Percentiles rank a stretch among this genome's conserved stretches.
phyloP scores from a whole-genome alignment of 2,113 vertebrate genomes.

The Sporophila hypoxantha region DNA sequence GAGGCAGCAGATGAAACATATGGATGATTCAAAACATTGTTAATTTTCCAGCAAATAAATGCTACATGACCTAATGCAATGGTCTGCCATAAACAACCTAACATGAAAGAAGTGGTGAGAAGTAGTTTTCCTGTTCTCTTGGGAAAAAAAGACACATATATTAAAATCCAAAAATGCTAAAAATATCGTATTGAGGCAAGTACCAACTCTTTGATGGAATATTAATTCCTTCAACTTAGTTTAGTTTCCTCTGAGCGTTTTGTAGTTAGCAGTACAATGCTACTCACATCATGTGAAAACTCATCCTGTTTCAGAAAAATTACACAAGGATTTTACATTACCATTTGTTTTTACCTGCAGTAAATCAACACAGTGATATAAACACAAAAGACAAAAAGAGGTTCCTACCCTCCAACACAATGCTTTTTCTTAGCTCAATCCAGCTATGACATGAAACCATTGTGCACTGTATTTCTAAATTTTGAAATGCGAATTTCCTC shows the following conservation, averaged over 20 bases:
- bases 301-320: slow-evolving; percentile 28
- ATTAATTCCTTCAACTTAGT: not conserved
- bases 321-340: not conserved
- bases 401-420: not conserved
- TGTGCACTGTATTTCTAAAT: not conserved
- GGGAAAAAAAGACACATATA: not conserved
- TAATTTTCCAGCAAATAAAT: not conserved
- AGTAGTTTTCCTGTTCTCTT: slow-evolving; percentile 19
- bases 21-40: not conserved
- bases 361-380: slow-evolving; percentile 14
- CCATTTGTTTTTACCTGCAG: not conserved
- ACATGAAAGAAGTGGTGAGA: not conserved
- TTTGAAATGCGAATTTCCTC: not conserved
- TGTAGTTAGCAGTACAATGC: not conserved
- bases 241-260: not conserved
- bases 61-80: not conserved
- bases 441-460: not conserved
- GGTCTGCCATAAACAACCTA: not conserved
- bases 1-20: not conserved
- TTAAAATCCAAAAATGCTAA: slow-evolving; percentile 8
- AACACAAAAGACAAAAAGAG: slow-evolving; percentile 7
- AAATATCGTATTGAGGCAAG: slow-evolving; percentile 18
- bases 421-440: not conserved
- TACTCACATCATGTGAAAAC: not conserved
- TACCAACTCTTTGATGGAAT: not conserved